Conservation (phyloP, 2,113 vertebrate species). For the Strigops habroptila region DNA sequence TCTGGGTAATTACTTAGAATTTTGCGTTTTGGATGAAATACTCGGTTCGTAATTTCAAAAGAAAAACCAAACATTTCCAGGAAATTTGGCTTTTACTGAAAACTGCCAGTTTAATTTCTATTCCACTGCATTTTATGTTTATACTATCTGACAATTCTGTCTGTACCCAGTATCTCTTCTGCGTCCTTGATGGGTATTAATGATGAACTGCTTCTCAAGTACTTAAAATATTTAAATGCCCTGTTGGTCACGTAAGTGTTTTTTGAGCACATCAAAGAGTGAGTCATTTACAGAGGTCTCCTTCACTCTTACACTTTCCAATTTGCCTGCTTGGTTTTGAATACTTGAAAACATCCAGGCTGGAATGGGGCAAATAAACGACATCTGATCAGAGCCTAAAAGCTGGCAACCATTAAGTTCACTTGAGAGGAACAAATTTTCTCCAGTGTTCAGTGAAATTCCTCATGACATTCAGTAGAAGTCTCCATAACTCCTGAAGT, state of each 20-base stretch:
- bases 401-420: background rate
- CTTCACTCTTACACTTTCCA: background rate
- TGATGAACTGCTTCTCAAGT: background rate
- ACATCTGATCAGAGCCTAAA: conserved; percentile 12
- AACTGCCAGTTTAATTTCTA: background rate
- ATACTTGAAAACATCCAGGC: conserved; percentile 5
- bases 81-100: background rate
- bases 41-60: background rate
- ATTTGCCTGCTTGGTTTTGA: background rate
- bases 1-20: background rate
- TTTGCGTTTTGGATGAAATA: background rate
- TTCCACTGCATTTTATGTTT: background rate
- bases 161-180: background rate
- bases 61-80: background rate
- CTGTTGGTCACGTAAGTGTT: background rate
- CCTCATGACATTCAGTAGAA: background rate
- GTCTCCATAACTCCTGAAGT: background rate
- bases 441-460: background rate
- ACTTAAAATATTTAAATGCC: conserved; percentile 15
- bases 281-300: background rate
- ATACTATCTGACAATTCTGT: background rate
- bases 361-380: conserved; percentile 28
- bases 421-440: conserved; percentile 23
- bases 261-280: background rate
- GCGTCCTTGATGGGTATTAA: background rate